These are phyloP conservation scores for Seriola dumerili DNA, from an alignment of 2,113 vertebrate species.

Conservation along the genomic window DNA sequence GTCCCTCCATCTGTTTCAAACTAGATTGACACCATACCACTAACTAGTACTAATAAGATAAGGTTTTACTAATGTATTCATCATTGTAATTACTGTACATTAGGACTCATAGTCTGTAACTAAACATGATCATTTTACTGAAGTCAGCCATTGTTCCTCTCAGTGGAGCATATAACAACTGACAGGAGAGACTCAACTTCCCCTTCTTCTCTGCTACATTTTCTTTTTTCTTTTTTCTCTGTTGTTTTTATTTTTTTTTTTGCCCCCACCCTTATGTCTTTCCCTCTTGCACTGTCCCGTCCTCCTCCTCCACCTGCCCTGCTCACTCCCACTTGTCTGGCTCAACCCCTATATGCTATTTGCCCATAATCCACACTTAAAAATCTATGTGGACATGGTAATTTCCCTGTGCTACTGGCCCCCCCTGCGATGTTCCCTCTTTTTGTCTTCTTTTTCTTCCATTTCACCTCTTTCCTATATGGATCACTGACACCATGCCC, in stretches of 20 bases:
- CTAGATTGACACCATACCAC: constrained; percentile 40
- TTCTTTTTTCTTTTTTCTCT: constrained; percentile 73
- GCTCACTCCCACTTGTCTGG: constrained; percentile 13
- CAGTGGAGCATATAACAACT: constrained; percentile 72
- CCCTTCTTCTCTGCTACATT: constrained; percentile 85
- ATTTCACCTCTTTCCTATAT: constrained; percentile 53
- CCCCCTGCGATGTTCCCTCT: constrained; percentile 16
- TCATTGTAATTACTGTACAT: constrained; percentile 44
- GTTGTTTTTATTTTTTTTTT: constrained; percentile 50
- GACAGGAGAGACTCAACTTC: constrained; percentile 86
- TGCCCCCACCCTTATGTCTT: constrained; percentile 67
- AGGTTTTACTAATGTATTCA: constrained; percentile 54
- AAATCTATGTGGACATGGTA: constrained; percentile 5
- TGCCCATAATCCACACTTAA: constrained; percentile 17
- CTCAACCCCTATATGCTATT: constrained; percentile 20
- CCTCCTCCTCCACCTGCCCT: constrained; percentile 11
- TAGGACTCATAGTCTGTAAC: constrained; percentile 51
- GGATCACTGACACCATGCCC: constrained; percentile 4
- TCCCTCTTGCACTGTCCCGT: constrained; percentile 52
- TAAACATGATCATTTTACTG: constrained; percentile 50
- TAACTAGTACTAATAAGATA: constrained; percentile 57
- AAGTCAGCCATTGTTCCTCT: constrained; percentile 57
- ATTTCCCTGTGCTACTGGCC: constrained; percentile 10
- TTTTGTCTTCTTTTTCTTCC: constrained; percentile 62
- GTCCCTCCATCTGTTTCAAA: constrained; percentile 37